phyloP scores from a whole-genome alignment of 2,113 vertebrate genomes.

The Anthoscopus minutus region DNA sequence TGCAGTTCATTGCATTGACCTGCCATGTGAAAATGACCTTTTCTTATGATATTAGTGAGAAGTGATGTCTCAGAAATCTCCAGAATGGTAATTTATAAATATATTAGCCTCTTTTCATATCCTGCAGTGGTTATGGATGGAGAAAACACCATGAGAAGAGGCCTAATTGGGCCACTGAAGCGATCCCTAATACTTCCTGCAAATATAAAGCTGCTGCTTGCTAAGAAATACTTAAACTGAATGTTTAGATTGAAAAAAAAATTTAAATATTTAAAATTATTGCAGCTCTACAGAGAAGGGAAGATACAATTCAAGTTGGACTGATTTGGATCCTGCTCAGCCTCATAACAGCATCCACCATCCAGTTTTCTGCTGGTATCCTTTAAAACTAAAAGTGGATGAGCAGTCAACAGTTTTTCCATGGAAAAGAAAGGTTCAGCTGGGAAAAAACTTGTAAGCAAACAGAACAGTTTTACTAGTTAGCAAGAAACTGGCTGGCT shows the following conservation, averaged over 20 bases:
- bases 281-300: background rate
- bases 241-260: background rate
- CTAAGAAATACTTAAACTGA: background rate
- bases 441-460: background rate
- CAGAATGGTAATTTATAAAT: background rate
- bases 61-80: background rate
- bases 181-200: background rate
- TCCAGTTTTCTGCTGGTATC: background rate
- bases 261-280: background rate
- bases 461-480: background rate
- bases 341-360: rapidly evolving
- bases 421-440: background rate
- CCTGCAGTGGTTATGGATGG: background rate
- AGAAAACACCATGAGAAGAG: background rate
- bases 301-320: background rate
- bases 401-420: background rate
- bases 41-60: background rate
- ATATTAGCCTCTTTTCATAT: background rate
- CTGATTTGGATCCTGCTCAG: background rate
- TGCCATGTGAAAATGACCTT: background rate
- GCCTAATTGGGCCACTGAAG: background rate
- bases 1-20: background rate
- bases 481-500: background rate
- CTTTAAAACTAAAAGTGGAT: background rate
- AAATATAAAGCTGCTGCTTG: background rate